Conservation (phyloP, 1,140 invertebrate species). For the Trissolcus basalis region DNA sequence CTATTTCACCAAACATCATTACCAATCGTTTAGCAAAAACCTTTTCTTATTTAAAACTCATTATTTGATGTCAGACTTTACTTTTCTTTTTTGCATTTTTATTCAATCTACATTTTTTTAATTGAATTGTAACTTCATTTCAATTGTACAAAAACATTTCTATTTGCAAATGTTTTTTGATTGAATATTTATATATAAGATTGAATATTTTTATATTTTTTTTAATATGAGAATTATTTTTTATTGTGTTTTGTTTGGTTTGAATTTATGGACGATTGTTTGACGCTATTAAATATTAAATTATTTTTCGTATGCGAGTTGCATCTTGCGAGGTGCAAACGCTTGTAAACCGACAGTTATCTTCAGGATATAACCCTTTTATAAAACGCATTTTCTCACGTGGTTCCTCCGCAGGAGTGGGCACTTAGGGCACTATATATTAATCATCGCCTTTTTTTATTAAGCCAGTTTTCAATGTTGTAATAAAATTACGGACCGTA, state of each 20-base stretch:
- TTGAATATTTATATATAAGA: no score
- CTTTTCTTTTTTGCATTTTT: no score
- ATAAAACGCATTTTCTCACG: constrained; percentile 50
- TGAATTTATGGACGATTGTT: no score
- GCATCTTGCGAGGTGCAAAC: constrained; percentile 13
- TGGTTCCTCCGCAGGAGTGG: constrained; percentile 46
- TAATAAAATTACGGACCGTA: constrained; percentile 19
- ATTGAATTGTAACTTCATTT: no score
- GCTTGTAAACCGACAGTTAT: constrained; percentile 41
- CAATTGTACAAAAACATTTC: no score
- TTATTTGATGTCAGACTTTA: no score
- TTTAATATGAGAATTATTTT: no score
- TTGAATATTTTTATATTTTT: no score
- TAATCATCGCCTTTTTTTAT: constrained; percentile 49
- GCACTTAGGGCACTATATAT: constrained; percentile 43
- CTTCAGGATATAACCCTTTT: constrained; percentile 52
- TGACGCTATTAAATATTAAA: neutral
- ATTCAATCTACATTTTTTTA: no score
- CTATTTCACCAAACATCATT: constrained; percentile 30
- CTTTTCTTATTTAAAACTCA: neutral
- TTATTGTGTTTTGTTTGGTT: no score
- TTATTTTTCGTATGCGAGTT: neutral
- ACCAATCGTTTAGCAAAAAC: constrained; percentile 11
- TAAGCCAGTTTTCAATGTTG: constrained; percentile 20
- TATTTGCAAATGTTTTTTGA: no score